These are phyloP conservation scores for Ctenodactylus gundi DNA, from an alignment of 2,113 vertebrate genomes.

Conservation along the genomic window DNA sequence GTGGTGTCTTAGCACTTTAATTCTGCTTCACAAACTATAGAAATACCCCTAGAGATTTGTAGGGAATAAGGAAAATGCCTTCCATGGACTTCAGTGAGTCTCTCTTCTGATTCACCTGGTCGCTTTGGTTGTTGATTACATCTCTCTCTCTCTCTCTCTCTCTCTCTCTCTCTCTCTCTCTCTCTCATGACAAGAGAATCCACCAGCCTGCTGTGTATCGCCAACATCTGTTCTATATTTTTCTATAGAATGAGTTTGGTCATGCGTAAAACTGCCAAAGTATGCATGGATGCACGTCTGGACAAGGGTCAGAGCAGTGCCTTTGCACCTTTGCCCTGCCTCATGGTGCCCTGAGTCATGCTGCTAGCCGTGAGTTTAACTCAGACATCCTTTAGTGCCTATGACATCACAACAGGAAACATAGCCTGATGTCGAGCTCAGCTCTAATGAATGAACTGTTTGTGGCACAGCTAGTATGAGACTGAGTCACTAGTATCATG, in stretches of 20 bases:
- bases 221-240: neutral
- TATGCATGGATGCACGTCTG: neutral
- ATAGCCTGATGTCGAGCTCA: neutral
- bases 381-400: neutral
- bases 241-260: neutral
- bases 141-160: no score
- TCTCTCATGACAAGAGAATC: neutral
- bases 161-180: no score
- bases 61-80: neutral
- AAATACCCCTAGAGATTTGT: neutral
- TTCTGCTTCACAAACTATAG: neutral
- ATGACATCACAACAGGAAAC: neutral
- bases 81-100: neutral
- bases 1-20: neutral
- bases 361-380: neutral
- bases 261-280: neutral
- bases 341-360: neutral
- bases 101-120: neutral
- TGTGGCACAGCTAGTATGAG: neutral
- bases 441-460: constrained; percentile 34
- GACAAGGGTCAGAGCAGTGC: neutral
- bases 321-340: neutral
- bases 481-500: neutral
- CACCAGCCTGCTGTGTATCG: neutral
- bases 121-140: neutral